phyloP scores from a whole-genome alignment of 23 tunicate genomes.

The Ascidia mentula region DNA sequence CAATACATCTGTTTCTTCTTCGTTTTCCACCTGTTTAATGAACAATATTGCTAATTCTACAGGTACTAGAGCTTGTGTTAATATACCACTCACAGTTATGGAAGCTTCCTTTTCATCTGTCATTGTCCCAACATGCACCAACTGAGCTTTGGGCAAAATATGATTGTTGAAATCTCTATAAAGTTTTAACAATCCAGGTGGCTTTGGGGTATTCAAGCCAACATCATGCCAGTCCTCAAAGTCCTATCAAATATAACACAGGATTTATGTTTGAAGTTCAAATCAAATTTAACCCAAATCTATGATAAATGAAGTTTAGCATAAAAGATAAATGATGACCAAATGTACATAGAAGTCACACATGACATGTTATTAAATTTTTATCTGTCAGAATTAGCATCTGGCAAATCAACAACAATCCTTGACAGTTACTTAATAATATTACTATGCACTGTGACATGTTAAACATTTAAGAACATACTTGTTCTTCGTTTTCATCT shows the following conservation, averaged over 20 bases:
- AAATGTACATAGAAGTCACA: too few species aligned
- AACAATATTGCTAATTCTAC: neutral
- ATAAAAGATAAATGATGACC: neutral
- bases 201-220: conserved; percentile 85
- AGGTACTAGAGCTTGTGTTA: neutral
- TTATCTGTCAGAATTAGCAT: too few species aligned
- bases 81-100: neutral
- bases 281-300: neutral
- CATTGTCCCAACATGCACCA: conserved; percentile 7
- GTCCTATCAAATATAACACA: conserved; percentile 32
- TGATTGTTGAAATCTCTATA: conserved; percentile 55
- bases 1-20: neutral
- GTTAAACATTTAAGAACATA: neutral
- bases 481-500: conserved; percentile 87
- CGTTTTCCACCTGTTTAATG: neutral
- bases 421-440: too few species aligned
- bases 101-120: neutral
- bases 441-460: too few species aligned
- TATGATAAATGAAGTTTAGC: neutral
- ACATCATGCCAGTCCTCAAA: conserved; percentile 98
- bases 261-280: neutral
- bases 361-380: too few species aligned
- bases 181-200: conserved; percentile 60
- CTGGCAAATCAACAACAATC: too few species aligned
- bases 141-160: conserved; percentile 7